phyloP scores from a whole-genome alignment of 2,113 vertebrate genomes.

The Pituophis catenifer region DNA sequence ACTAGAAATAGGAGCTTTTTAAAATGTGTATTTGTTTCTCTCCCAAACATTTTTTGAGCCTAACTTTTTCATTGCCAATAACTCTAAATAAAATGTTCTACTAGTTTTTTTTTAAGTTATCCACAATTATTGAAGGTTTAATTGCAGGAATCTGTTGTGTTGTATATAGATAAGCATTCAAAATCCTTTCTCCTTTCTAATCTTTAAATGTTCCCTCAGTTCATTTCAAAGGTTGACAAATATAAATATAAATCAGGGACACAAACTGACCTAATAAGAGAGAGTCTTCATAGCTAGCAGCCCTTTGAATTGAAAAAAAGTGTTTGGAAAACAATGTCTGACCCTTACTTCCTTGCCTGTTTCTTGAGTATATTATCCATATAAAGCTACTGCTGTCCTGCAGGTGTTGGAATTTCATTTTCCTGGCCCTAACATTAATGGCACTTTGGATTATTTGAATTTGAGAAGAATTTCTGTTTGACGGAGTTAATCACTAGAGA shows the following conservation, averaged over 20 bases:
- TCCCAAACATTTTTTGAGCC: neutral
- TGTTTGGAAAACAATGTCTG: neutral
- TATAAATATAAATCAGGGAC: neutral
- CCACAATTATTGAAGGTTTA: neutral
- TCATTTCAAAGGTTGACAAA: neutral
- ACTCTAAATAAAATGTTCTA: neutral
- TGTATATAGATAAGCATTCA: neutral
- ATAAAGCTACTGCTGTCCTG: neutral
- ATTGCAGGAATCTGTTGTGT: neutral
- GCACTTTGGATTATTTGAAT: neutral
- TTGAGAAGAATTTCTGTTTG: neutral
- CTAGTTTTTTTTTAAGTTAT: neutral
- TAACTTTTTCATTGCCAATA: neutral
- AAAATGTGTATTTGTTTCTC: neutral
- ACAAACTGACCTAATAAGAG: neutral
- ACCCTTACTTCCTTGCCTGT: neutral
- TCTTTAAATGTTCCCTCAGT: neutral
- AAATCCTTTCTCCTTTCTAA: neutral
- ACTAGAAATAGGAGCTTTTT: neutral
- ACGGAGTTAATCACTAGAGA: neutral
- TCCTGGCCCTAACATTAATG: neutral
- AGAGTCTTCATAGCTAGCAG: neutral
- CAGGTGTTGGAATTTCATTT: neutral
- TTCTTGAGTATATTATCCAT: neutral
- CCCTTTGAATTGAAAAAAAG: neutral